Base-by-base conservation (phyloP, 1,140 invertebrate species). In the Riptortus pedestris region DNA sequence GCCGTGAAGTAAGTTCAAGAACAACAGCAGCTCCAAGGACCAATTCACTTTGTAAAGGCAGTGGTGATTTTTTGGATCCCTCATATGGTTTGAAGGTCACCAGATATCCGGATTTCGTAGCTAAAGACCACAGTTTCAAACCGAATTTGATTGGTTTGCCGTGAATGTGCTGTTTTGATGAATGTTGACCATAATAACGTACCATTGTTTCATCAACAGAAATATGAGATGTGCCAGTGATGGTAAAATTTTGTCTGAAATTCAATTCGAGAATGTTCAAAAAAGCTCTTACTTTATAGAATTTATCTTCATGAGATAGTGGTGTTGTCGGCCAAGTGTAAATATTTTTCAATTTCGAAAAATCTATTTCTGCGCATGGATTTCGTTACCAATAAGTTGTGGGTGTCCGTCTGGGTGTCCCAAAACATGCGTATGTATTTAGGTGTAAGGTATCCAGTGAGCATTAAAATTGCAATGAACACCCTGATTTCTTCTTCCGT, bases 141-240 rank as follows among this genome's bases (percentile, higher is more conserved):
- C 75, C 75, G 67, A 72, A 78, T 72, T 72, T 70, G 65, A 79
- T 73, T 58, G 75, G 74, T 69, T 78, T 78, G 52, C 74, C 74
- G 69, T 72, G 70, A 59, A 78, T 77, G 66, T 73, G 75, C 68
- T 76, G 75, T 71, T 78, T 78, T 52, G 69, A 72, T 57, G 69
- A 70, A 70, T 80, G 75, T 68, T 71, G 69, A 58, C 76, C 78
- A 74, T 74, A 78, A 69, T 78, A 78, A 59, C 74, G 74, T 29
- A 80, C 72, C 76, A 79, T 78, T 66, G 71, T 68, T 71, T 79
- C 78, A 74, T 79, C 76, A 65, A 79, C 72, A 43, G 73, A 74
- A 64, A 74, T 70, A 31, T 67, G 66, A 74, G 67, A 71, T 73
- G 70, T 61, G 74, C 69, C 67, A 71, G 72, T 69, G 70, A 76